Evolutionary conservation across 2,888 invertebrate genomes (phyloP), one percentile per base, ranked within the genome.

Genomic region (Andrena dorsata): DNA sequence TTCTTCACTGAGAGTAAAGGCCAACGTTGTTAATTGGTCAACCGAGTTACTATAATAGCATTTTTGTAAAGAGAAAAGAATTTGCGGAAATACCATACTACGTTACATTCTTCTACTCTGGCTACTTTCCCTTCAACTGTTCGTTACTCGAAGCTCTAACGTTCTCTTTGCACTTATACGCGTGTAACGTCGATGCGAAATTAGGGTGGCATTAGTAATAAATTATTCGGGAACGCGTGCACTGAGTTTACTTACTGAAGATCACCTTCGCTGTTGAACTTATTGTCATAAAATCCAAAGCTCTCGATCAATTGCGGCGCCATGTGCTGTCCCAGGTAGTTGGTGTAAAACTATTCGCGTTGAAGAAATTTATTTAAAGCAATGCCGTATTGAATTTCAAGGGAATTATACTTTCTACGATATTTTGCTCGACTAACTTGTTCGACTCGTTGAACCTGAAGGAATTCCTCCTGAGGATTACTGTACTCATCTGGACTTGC

Each of bases 291-390:
- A 91, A 95, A 96, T 72, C 95, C 96, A 91, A 95, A 96, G 84
- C 95, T 95, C 88, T 96, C 95, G 85, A 95, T 95, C 91, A 95
- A 95, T 86, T 95, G 95, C 80, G 95, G 94, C 32, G 95, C 95
- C 94, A 96, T 94, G 92, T 95, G 95, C 93, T 96, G 96, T 90
- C 95, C 95, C 94, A 96, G 95, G 93, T 95, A 96, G 90, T 95
- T 95, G 23, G 87, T 80, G 73, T 91, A 91, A 76, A 82, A 83
- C 90, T 90, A 63, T 80, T 71, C 68, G 49, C 23, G 75, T 65
- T 7, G 66, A 16, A 72, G 8, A 66, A 65, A 8, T 73, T 74
- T 65, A 66, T 61, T 26, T 30, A 56, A 74, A 20, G 51, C 41
- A 51, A 60, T 47, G 10, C 74, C 1, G 49, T 13, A 28, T 65